Base-by-base conservation (phyloP, 2,888 invertebrate genomes). In the Drosophila borealis region DNA sequence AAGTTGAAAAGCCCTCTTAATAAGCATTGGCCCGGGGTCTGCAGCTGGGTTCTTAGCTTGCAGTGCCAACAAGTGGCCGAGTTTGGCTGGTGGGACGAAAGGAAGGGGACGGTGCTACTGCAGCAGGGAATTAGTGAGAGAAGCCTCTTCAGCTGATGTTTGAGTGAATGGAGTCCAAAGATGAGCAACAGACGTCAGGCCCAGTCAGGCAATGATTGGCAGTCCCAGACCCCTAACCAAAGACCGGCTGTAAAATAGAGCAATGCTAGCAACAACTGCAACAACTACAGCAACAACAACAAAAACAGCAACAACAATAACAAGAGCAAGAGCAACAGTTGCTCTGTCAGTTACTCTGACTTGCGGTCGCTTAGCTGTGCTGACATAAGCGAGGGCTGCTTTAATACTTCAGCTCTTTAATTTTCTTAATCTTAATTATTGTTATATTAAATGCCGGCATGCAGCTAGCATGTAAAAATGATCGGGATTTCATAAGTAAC, bases 1-100 rank as follows among this genome's bases (percentile, higher is more conserved):
- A 81, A 88, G 84, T 78, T 87, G 84, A 89, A 87, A 83, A 84
- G 84, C 84, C 81, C 80, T 87, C 89, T 85, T 85, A 88, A 88
- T 88, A 86, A 88, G 81, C 84, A 77, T 62, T 65, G 68, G 71
- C 73, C 79, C 60, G 48, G 71, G 50, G 57, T 69, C 71, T 66
- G 59, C 46, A 45, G 54, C 51, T 63, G 76, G 37, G 60, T 53
- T 55, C 42, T 57, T 46, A 55, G 49, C 51, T 67, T 25, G 74
- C 74, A 65, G 63, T 65, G 66, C 50, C 80, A 85, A 86, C 86
- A 86, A 82, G 83, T 88, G 85, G 88, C 59, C 67, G 67, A 33
- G 51, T 55, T 44, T 21, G 51, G 49, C 44, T 29, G 29, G 29
- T 29, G 29, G 2, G 8, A 48, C 10, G n/a, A 29, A 50, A 10